Percentiles rank a stretch among this genome's conserved stretches.
Conservation (phyloP, 2,888 invertebrate genomes). For the Macroteleia sp. region DNA sequence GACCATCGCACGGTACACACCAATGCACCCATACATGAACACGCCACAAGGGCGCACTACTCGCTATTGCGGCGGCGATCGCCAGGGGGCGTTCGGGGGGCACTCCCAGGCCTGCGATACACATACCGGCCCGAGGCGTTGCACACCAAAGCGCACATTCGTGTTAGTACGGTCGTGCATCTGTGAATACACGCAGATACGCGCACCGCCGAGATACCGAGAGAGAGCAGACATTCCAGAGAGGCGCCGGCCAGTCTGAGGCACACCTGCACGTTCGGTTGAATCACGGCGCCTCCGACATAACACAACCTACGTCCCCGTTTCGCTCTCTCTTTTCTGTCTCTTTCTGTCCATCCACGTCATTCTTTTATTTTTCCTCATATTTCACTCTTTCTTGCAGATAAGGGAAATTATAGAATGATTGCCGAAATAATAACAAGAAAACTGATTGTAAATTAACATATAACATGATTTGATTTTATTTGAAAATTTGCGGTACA, state of each 20-base stretch:
- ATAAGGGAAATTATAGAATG: background rate
- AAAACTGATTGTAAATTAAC: too few species aligned
- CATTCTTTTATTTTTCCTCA: background rate
- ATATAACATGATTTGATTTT: too few species aligned
- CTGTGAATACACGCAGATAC: constrained; percentile 53
- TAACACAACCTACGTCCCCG: constrained; percentile 75
- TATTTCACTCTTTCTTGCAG: background rate
- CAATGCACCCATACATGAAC: background rate
- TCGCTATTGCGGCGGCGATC: constrained; percentile 26
- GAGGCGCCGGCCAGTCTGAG: constrained; percentile 83
- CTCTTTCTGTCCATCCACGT: constrained; percentile 22
- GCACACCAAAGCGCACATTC: background rate
- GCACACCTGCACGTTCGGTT: constrained; percentile 81
- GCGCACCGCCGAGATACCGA: constrained; percentile 10
- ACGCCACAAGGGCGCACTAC: constrained; percentile 14
- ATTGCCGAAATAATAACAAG: background rate
- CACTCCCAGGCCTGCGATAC: constrained; percentile 38
- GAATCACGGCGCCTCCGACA: constrained; percentile 70
- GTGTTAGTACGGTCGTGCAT: constrained; percentile 36
- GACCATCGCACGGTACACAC: constrained; percentile 26
- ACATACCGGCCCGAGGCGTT: constrained; percentile 43
- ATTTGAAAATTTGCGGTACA: too few species aligned
- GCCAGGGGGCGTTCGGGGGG: constrained; percentile 39
- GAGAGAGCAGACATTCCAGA: constrained; percentile 78
- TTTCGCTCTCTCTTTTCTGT: constrained; percentile 47